Evolutionary conservation across 2,888 invertebrate genomes (phyloP).

Genomic region (Caenorhabditis parvicauda): DNA sequence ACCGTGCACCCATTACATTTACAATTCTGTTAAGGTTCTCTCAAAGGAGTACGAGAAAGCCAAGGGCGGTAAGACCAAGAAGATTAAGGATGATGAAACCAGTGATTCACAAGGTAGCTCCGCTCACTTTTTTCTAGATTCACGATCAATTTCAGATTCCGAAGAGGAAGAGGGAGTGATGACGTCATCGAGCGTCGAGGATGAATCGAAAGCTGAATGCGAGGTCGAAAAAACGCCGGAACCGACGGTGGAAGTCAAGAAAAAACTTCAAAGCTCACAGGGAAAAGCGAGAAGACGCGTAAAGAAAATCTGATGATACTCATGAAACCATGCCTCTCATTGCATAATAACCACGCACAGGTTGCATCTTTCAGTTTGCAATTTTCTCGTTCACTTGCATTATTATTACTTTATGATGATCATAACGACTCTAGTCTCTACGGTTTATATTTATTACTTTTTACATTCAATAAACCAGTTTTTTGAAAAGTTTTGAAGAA

Average conservation of each 20-base stretch:
- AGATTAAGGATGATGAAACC: conserved; percentile 5
- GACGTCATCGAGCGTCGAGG: no score
- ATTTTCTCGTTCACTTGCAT: no score
- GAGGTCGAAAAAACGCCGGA: no score
- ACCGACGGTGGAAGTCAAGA: not conserved
- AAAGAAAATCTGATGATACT: no score
- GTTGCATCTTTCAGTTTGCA: no score
- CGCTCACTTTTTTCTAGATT: not conserved
- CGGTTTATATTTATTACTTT: not conserved
- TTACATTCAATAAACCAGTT: no score
- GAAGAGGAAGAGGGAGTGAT: conserved; percentile 8
- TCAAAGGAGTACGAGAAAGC: conserved; percentile 10
- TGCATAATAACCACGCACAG: no score
- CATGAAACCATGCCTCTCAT: no score
- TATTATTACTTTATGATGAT: no score
- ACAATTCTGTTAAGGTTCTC: not conserved
- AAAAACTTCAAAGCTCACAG: not conserved
- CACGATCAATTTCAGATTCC: conserved; percentile 5
- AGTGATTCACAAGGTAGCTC: conserved; percentile 1
- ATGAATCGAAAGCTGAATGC: no score
- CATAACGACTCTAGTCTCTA: no score
- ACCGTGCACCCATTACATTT: not conserved
- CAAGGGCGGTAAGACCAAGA: conserved; percentile 3
- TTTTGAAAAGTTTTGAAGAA: no score
- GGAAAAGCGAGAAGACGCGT: not conserved